These are phyloP conservation scores for Percopsis transmontana DNA, from an alignment of 2,113 vertebrate genomes.

Conservation along the genomic window DNA sequence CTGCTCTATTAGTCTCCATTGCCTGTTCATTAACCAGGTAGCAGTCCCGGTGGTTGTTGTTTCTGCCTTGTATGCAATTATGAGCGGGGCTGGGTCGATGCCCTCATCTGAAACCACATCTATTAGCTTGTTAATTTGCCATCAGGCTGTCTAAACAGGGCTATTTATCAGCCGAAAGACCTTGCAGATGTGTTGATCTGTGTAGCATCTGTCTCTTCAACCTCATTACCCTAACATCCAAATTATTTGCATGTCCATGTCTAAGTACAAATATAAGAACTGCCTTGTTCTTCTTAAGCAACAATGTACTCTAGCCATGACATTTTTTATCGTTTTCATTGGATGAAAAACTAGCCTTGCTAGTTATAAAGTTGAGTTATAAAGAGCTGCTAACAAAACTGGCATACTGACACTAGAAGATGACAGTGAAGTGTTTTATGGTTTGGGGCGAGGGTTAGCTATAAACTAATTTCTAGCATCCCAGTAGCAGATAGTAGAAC, in stretches of 20 bases:
- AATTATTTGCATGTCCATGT: conserved; percentile 13
- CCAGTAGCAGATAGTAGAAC: too few species aligned
- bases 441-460: too few species aligned
- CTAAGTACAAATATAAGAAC: conserved; percentile 4
- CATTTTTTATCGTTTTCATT: too few species aligned
- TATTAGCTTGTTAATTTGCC: conserved; percentile 66
- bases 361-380: too few species aligned
- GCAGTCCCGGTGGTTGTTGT: conserved; percentile 19
- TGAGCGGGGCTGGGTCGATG: conserved; percentile 51
- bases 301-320: too few species aligned
- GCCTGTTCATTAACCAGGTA: conserved; percentile 41
- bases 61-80: conserved; percentile 53
- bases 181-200: conserved; percentile 41
- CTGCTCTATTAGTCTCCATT: conserved; percentile 47
- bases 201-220: conserved; percentile 21
- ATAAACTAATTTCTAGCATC: too few species aligned
- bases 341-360: too few species aligned
- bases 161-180: conserved; percentile 56
- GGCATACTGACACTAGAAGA: too few species aligned
- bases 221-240: conserved; percentile 1
- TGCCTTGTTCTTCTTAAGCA: too few species aligned
- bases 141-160: conserved; percentile 41
- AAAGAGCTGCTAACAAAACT: too few species aligned
- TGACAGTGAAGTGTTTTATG: too few species aligned
- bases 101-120: conserved; percentile 55